These are phyloP conservation scores for Machimus atricapillus DNA, from an alignment of 2,888 invertebrate genomes.

Conservation along the genomic window DNA sequence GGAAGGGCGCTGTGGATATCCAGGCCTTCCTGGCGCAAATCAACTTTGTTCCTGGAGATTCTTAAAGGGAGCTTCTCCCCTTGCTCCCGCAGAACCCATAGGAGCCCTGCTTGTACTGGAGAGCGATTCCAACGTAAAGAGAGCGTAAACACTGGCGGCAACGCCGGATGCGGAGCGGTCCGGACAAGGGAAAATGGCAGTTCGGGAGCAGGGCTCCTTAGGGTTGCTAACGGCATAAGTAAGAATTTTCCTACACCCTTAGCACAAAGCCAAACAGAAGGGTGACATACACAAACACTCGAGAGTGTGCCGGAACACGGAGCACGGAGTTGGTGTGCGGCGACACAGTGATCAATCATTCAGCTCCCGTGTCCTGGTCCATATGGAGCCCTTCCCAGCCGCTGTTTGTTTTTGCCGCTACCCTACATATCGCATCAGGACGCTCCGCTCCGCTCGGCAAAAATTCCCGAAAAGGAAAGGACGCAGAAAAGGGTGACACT, in stretches of 20 bases:
- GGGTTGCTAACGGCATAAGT: conserved; percentile 29
- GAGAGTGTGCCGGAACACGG: not conserved
- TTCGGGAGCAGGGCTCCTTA: not conserved
- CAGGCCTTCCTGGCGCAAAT: not conserved
- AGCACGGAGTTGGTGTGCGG: conserved; percentile 8
- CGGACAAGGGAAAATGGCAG: conserved; percentile 18
- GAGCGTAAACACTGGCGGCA: not conserved
- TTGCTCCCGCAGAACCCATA: not conserved
- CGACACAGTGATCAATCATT: conserved; percentile 38
- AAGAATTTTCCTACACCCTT: conserved; percentile 35
- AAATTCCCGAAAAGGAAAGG: not conserved
- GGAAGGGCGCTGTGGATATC: not conserved
- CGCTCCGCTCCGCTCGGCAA: not conserved
- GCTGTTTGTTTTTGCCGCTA: conserved; percentile 21
- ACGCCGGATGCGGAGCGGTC: not conserved
- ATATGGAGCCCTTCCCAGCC: conserved; percentile 30
- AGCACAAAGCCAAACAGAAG: conserved; percentile 37
- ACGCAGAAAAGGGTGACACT: conserved; percentile 6
- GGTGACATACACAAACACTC: conserved; percentile 39
- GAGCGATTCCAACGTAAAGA: not conserved
- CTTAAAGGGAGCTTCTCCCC: not conserved
- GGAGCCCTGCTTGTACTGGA: not conserved
- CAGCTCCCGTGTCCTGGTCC: conserved; percentile 14
- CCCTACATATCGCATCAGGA: not conserved
- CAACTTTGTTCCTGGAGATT: conserved; percentile 15